These are phyloP conservation scores for Peromyscus aztecus DNA, from an alignment of 2,797 vertebrate genomes.

Conservation along the genomic window DNA sequence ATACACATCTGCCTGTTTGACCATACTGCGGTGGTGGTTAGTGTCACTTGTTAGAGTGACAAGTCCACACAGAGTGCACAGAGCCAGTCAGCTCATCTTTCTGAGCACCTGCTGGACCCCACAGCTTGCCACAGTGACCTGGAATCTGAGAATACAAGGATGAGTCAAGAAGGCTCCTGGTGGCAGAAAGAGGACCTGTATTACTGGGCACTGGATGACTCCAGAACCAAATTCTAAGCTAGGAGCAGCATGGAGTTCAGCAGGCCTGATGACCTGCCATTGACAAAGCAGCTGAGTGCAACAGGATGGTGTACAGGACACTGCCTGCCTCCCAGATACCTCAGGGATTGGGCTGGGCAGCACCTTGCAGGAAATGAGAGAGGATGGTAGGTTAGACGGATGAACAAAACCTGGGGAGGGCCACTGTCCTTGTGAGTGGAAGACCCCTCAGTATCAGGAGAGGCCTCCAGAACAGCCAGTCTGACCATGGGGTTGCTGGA, in stretches of 20 bases:
- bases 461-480: not conserved
- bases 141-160: not conserved
- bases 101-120: not conserved
- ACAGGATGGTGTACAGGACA: no score
- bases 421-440: not conserved
- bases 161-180: not conserved
- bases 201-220: no score
- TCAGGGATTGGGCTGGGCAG: not conserved
- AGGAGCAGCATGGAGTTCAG: not conserved
- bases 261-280: rapidly evolving
- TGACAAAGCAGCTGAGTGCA: not conserved
- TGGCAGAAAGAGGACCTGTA: no score
- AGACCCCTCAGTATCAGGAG: not conserved
- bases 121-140: not conserved
- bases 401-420: no score
- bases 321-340: not conserved
- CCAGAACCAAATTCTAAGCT: no score
- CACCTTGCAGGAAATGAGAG: not conserved
- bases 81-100: not conserved
- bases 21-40: not conserved
- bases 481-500: not conserved
- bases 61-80: not conserved
- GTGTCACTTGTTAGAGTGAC: not conserved
- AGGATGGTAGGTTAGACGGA: not conserved
- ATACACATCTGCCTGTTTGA: not conserved